Percentiles rank a stretch among this genome's conserved stretches.
Conservation (phyloP, 2,888 invertebrate genomes). For the Elegia similella region DNA sequence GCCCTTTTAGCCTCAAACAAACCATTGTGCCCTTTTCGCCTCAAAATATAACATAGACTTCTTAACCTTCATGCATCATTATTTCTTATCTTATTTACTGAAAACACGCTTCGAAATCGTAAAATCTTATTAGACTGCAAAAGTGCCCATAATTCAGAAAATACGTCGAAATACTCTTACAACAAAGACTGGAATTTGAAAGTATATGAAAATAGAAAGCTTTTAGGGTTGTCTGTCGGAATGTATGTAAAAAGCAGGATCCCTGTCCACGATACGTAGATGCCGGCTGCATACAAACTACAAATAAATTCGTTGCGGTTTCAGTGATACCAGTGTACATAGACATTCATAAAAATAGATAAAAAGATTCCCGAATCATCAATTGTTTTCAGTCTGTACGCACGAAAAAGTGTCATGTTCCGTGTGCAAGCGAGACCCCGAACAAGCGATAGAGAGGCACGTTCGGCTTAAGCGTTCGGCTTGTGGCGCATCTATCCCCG, state of each 20-base stretch:
- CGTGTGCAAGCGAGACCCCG: no score
- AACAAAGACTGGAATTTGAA: background rate
- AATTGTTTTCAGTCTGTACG: no score
- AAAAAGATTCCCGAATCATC: background rate
- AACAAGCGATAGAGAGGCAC: no score
- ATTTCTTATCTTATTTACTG: constrained; percentile 6
- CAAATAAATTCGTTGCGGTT: constrained; percentile 46
- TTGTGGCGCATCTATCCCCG: no score
- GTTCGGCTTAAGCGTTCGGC: no score
- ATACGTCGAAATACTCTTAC: background rate
- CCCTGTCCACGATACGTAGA: constrained; percentile 51
- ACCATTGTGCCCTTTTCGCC: background rate
- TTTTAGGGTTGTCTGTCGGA: constrained; percentile 18
- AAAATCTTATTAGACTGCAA: constrained; percentile 7
- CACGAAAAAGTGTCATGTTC: no score
- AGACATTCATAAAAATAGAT: constrained; percentile 16
- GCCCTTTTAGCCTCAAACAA: background rate
- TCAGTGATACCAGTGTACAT: constrained; percentile 26
- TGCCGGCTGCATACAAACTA: constrained; percentile 58
- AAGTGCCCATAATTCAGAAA: background rate
- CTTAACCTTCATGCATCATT: background rate
- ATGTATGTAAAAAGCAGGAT: constrained; percentile 36
- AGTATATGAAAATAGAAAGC: constrained; percentile 14
- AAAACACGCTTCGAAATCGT: background rate
- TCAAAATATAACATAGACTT: background rate